Base-by-base conservation (phyloP, 1,140 invertebrate genomes). In the Glossosoma conforme region DNA sequence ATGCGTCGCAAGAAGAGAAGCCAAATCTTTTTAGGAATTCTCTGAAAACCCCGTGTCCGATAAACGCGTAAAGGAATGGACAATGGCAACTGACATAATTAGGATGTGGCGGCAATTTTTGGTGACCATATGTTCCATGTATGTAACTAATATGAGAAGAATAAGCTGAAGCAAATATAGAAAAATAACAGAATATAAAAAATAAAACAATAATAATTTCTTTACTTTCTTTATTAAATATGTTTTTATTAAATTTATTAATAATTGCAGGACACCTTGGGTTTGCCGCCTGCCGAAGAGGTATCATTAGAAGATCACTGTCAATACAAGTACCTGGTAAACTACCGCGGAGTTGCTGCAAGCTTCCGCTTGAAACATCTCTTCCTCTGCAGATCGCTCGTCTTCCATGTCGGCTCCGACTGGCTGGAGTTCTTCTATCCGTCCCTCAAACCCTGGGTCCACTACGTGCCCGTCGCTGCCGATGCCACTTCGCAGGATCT, bases 401-500 rank as follows among this genome's bases (percentile, higher is more conserved):
- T 98, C 0, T 93, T 97, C 62, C 93, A 98, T 72, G 92, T 97
- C 13, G 93, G 93, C 0, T 77, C 92, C 60, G 90, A 96, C 56
- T 98, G 94, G 94, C 74, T 84, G 18, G 95, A 98, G 76, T 98
- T 98, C 73, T 98, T 97, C 67, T 98, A 98, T 65, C 77, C 83
- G 17, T 79, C 82, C 22, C 72, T 98, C 59, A 91, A 91, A 67
- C 93, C 94, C 2, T 98, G 95, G 95, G 80, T 95, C 36, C 95
- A 98, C 75, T 98, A 95, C 65, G 81, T 98, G 59, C 95, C 94
- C 4, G 81, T 98, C 1, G 71, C 77, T n/a, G 78, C 78, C 41
- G 77, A 83, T 61, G 82, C 86, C 20, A 78, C 68, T 18, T 72
- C 86, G 66, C 64, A 82, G 45, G 77, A 89, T 52, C 71, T 93